Base-by-base conservation (phyloP, 2,888 invertebrate species). In the Drosophila seclusa region DNA sequence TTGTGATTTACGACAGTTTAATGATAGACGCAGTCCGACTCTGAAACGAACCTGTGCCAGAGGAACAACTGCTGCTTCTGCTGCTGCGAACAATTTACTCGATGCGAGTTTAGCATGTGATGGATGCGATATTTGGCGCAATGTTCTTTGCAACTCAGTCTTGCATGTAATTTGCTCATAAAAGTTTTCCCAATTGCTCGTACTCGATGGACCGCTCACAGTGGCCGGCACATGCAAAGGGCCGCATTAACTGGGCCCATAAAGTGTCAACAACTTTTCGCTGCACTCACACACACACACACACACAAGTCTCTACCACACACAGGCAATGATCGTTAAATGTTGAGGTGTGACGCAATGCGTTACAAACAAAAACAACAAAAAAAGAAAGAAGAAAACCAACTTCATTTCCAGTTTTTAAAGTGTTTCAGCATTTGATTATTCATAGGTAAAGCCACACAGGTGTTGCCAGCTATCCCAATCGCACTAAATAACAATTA, bases 1-100 rank as follows among this genome's bases (percentile, higher is more conserved):
- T 90, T 89, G 87, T 87, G 90, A 88, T 90, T 89, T 90, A 88
- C 90, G 86, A 90, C 90, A 88, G 64, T 79, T 88, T 87, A 87
- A 87, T 90, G 88, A 87, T 85, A 86, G 83, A 85, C 80, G 68
- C 68, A 27, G 54, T 21, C 58, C 71, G 75, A 70, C 68, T 68
- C 68, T 34, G 63, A 68, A 63, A 85, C 68, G 55, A 49, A 45
- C 69, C 64, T 66, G 57, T 60, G 58, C 54, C 68, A 69, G 69
- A 36, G 36, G 18, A 54, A 54, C 18, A 53, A 24, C 16, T 36
- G 13, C 53, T 31, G 31, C n/a, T 57, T 67, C n/a, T 57, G 70
- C 66, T 60, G 80, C 71, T 31, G 31, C 31, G 32, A 75, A 62
- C 79, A 64, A 67, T 67, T 79, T 61, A 76, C 84, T 83, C 7